A percentile compares a stretch with the other conserved stretches of the same genome.
These are phyloP conservation scores for Horisme vitalbata DNA, from an alignment of 2,888 invertebrate genomes.

Conservation along the genomic window DNA sequence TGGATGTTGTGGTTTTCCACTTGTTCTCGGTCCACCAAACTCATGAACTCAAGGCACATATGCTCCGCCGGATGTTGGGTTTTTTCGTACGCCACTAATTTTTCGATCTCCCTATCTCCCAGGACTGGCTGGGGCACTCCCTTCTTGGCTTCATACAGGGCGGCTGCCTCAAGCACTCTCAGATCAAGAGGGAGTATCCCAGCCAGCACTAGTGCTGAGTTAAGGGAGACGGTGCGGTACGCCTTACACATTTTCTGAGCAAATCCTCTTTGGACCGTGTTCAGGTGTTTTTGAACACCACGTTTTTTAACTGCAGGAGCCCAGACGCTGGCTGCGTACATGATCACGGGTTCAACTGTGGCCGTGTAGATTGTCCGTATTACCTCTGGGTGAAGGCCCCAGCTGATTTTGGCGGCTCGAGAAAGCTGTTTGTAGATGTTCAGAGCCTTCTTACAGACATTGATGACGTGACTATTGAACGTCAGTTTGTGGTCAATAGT, in stretches of 20 bases:
- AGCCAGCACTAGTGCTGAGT: too few relatives aligned
- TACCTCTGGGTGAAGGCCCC: constrained; percentile 4
- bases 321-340: constrained; percentile 8
- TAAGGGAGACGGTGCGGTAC: too few relatives aligned
- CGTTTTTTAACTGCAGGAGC: background rate
- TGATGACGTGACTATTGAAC: constrained; percentile 6
- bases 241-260: background rate
- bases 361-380: background rate
- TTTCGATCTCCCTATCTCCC: too few relatives aligned
- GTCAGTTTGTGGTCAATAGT: constrained; percentile 11
- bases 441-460: constrained; percentile 6
- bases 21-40: too few relatives aligned
- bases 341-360: background rate
- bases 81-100: too few relatives aligned
- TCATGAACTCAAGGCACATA: too few relatives aligned
- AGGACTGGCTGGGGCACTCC: too few relatives aligned
- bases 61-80: too few relatives aligned
- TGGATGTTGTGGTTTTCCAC: too few relatives aligned
- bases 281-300: background rate
- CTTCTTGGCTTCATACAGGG: too few relatives aligned
- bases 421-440: constrained; percentile 1
- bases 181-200: too few relatives aligned
- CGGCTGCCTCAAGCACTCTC: too few relatives aligned
- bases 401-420: background rate
- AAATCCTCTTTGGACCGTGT: constrained; percentile 2